Evolutionary conservation across 2,797 vertebrate genomes (phyloP).

Genomic region (Platyrinchus mystaceus): DNA sequence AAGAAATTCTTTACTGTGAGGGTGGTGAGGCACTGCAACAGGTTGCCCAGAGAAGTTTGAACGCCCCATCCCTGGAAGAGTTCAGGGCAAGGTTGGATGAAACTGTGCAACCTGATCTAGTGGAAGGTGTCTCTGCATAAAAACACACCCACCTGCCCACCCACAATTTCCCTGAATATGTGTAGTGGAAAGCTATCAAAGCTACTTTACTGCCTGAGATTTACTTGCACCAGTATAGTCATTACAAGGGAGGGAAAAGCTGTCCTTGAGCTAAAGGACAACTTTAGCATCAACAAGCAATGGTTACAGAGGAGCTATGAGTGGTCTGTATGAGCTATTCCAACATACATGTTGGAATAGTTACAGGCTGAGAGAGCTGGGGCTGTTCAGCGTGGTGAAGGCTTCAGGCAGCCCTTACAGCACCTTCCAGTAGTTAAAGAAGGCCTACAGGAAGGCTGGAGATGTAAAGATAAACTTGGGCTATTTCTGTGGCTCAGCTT

Average conservation of each 20-base stretch:
- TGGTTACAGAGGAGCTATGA: neutral
- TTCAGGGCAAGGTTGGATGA: neutral
- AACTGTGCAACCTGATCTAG: neutral
- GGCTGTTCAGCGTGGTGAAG: too few relatives aligned
- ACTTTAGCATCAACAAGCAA: neutral
- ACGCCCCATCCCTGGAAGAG: neutral
- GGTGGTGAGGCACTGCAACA: neutral
- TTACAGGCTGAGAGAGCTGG: too few relatives aligned
- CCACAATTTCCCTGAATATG: neutral
- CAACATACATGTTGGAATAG: neutral
- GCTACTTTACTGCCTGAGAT: neutral
- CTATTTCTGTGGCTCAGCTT: neutral
- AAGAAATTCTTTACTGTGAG: neutral
- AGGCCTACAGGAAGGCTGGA: too few relatives aligned
- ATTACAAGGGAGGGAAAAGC: neutral
- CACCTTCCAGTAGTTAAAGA: too few relatives aligned
- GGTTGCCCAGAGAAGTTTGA: rapidly evolving
- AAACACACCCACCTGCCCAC: neutral
- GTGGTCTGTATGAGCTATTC: neutral
- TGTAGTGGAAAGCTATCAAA: neutral
- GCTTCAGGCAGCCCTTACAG: too few relatives aligned
- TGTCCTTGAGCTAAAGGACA: neutral
- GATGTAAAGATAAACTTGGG: neutral
- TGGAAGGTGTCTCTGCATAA: neutral
- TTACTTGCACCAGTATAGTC: neutral